A percentile compares a stretch with the other conserved stretches of the same genome.
Evolutionary conservation across 2,888 invertebrate species (phyloP).

Genomic region (Steinernema carpocapsae): DNA sequence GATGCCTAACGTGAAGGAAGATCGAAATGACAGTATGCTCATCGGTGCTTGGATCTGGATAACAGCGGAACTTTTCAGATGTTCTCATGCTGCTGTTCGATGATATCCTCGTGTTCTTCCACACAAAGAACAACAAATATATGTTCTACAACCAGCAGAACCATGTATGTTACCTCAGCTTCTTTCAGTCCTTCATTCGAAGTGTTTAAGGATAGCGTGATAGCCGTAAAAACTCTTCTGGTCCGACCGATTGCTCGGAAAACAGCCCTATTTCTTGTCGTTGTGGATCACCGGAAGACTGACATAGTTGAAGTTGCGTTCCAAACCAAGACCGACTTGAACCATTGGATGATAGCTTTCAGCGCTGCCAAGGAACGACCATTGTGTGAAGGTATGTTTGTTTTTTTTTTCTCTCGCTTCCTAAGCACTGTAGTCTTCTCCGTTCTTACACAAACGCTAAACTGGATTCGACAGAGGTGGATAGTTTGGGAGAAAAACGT

Average conservation of each 20-base stretch:
- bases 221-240: conserved; percentile 46
- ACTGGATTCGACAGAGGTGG: too few relatives aligned
- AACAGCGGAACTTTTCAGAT: neutral
- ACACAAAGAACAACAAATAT: conserved; percentile 18
- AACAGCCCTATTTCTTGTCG: conserved; percentile 36
- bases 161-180: neutral
- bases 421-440: too few relatives aligned
- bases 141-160: conserved; percentile 37
- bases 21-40: neutral
- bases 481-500: too few relatives aligned
- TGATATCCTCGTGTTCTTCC: conserved; percentile 50
- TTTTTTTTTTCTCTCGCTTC: neutral
- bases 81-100: conserved; percentile 49
- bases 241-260: conserved; percentile 39
- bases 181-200: neutral
- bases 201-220: conserved; percentile 45
- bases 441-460: too few relatives aligned
- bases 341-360: conserved; percentile 47
- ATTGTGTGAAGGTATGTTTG: conserved; percentile 41
- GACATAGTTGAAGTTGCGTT: conserved; percentile 48
- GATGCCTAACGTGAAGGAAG: conserved; percentile 22
- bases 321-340: conserved; percentile 45
- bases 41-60: too few relatives aligned
- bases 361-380: conserved; percentile 43
- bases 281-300: conserved; percentile 41